phyloP scores from a whole-genome alignment of 37 sponge, comb jelly and placozoan genomes.

The Beroe forskalii region DNA sequence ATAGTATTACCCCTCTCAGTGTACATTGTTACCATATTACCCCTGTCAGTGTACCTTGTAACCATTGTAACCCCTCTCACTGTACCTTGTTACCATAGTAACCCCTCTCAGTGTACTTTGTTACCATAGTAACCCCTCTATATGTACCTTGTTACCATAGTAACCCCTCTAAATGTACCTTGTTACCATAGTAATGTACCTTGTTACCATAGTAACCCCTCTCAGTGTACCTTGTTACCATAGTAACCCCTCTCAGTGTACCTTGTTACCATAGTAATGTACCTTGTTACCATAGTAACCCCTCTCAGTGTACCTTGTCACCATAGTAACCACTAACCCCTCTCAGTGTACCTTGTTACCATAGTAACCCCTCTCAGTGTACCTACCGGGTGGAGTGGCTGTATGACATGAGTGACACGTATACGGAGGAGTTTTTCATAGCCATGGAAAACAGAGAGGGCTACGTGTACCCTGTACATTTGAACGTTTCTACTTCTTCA shows the following conservation, averaged over 20 bases:
- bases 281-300: not conserved
- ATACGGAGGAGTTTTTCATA: not conserved
- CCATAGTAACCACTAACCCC: not conserved
- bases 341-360: not conserved
- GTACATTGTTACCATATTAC: too few species aligned
- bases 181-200: too few species aligned
- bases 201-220: not conserved
- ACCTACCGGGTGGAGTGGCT: conserved; percentile 14
- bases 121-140: too few species aligned
- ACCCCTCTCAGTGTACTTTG: too few species aligned
- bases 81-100: too few species aligned
- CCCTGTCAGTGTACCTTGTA: too few species aligned
- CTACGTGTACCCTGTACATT: not conserved
- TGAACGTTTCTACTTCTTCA: conserved; percentile 2
- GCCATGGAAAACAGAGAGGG: not conserved
- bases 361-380: not conserved
- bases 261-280: too few species aligned
- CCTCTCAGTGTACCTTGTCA: not conserved
- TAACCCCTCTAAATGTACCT: too few species aligned
- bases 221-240: not conserved
- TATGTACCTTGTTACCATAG: too few species aligned
- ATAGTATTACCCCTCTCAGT: too few species aligned
- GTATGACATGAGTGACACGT: not conserved
- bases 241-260: not conserved
- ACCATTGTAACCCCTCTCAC: too few species aligned